These are phyloP conservation scores for Numida meleagris DNA, from an alignment of 2,113 vertebrate species.

Conservation along the genomic window DNA sequence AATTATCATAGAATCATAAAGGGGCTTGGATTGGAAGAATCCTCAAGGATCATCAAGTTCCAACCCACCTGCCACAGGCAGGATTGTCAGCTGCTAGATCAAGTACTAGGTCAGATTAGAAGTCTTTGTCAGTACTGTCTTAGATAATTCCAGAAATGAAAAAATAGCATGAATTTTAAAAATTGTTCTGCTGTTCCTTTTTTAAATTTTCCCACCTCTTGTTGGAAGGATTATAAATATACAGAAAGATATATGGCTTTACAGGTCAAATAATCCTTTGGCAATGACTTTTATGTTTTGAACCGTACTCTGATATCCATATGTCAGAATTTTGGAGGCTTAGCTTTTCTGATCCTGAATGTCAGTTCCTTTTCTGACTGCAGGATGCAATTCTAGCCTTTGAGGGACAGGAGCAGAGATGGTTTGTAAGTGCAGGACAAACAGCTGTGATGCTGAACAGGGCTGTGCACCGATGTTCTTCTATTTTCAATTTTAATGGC, in stretches of 20 bases:
- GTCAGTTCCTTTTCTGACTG: slow-evolving; percentile 25
- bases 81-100: no score
- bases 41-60: no score
- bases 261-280: slow-evolving; percentile 47
- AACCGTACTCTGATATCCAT: slow-evolving; percentile 28
- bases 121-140: neutral
- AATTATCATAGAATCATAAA: neutral
- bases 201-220: neutral
- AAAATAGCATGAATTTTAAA: slow-evolving; percentile 28
- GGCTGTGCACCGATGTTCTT: neutral
- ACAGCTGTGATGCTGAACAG: neutral
- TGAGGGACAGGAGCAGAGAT: neutral
- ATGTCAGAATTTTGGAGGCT: slow-evolving; percentile 36
- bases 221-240: slow-evolving; percentile 18
- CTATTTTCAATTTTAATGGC: neutral
- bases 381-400: neutral
- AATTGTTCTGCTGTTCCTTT: neutral
- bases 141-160: slow-evolving; percentile 39
- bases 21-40: no score
- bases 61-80: no score
- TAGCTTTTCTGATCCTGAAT: slow-evolving; percentile 8
- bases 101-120: no score
- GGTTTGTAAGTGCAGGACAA: neutral
- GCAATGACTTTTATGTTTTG: neutral
- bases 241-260: neutral